Evolutionary conservation across 2,797 vertebrate species (phyloP), one percentile per base, ranked within the genome.

Genomic region (Cyprinodon diabolis): DNA sequence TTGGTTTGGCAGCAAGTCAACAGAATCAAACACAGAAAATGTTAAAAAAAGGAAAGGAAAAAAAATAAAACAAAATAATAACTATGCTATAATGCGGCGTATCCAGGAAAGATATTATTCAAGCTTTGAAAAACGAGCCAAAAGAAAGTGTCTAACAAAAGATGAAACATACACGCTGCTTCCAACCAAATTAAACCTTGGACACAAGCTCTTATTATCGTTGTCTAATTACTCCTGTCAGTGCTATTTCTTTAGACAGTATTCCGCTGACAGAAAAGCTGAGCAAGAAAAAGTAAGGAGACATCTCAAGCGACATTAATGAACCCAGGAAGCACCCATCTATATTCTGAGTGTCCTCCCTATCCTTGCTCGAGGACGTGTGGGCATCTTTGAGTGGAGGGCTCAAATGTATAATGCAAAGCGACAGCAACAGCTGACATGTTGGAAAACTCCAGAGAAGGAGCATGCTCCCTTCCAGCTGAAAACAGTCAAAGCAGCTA

Each of bases 291-390:
- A 52, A 80, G 85, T 65, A 40, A 75, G 83, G 75, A 84, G 84
- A 85, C 84, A 89, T 83, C 81, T 71, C 86, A 88, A 87, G 89
- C 79, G 86, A 79, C 87, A 80, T 60, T 85, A 92, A 92, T 89
- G 87, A 88, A 81, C 81, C 83, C 67, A 62, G 85, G 85, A 87
- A 91, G 86, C 85, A 84, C 82, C 83, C 68, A 76, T 69, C 88
- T 87, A 76, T 71, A 89, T 92, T 91, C 69, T 68, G 77, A 90
- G 86, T 83, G 86, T 84, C 88, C 90, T 88, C 79, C 86, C 81
- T 68, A 69, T 84, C 80, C 86, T 90, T 87, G 84, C 91, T 90
- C 79, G 79, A 89, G 82, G 86, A 89, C 76, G 84, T 63, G 1
- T 73, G 83, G 85, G 75, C 45, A 74, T 88, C 80, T 77, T 73